These are phyloP conservation scores for Centruroides vittatus DNA, from an alignment of 1,140 invertebrate genomes.

Conservation along the genomic window DNA sequence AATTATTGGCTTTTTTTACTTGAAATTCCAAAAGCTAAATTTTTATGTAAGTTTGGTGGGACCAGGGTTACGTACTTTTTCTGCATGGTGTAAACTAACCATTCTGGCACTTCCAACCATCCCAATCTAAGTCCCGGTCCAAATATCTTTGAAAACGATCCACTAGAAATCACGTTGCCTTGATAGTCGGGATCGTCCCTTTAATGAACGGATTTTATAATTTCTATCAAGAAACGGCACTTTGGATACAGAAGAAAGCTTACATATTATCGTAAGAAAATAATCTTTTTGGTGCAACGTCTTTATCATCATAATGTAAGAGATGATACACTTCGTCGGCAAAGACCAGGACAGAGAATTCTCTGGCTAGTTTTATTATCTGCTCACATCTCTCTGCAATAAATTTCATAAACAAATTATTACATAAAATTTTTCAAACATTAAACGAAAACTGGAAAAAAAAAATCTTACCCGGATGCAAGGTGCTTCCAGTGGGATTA, in stretches of 20 bases:
- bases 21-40: too few species aligned
- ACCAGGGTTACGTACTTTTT: too few species aligned
- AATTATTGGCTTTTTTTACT: too few species aligned
- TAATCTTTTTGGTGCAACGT: slow-evolving; percentile 34
- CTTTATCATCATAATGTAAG: slow-evolving; percentile 35
- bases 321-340: slow-evolving; percentile 55
- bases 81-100: not conserved
- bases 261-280: slow-evolving; percentile 37
- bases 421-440: not conserved
- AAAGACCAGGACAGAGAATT: slow-evolving; percentile 39
- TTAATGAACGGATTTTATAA: not conserved
- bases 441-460: not conserved
- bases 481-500: slow-evolving; percentile 43
- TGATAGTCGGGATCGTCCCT: slow-evolving; percentile 23
- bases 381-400: slow-evolving; percentile 34
- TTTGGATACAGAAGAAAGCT: not conserved
- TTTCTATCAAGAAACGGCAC: not conserved
- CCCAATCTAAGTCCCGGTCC: slow-evolving; percentile 46
- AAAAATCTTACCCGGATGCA: slow-evolving; percentile 22
- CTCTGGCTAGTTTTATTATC: slow-evolving; percentile 38
- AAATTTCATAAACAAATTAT: slow-evolving; percentile 10
- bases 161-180: slow-evolving; percentile 47
- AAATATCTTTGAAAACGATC: slow-evolving; percentile 50
- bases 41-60: too few species aligned
- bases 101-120: slow-evolving; percentile 44